Evolutionary conservation across 2,888 invertebrate genomes (phyloP), one percentile per base, ranked within the genome.

Genomic region (Temnothorax ravouxi): DNA sequence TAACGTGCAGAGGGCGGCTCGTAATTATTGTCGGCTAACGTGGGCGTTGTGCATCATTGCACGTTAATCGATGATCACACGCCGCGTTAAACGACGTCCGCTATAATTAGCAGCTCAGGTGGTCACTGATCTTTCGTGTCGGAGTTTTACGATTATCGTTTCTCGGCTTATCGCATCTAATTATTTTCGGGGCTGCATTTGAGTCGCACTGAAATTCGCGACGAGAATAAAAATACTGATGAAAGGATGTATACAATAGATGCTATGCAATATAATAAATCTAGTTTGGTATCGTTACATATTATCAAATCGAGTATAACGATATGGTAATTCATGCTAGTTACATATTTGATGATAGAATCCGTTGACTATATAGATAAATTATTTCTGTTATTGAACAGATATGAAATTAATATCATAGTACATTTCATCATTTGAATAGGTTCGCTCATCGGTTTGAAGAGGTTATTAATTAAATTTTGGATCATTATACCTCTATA

Each of bases 61-160:
- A 47, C 61, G 77, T 21, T 77, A 88, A 86, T 86, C 84, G 80
- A 86, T 66, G 62, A 69, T 69, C 82, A 52, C 25, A 34, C 62
- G 47, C 47, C 18, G 66, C n/a, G 21, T 56, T 82, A 66, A 77
- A 81, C 41, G 64, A 62, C 64, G 15, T 18, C 2, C 2, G 66
- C 67, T 83, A 38, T 76, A 62, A 76, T 87, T 79, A 83, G 44
- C 59, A 50, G n/a, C 44, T 76, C 9, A 38, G 11, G 2, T 64
- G 52, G 80, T 66, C 86, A 71, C 44, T 44, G 66, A 59, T 83
- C 47, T 66, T 76, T 69, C 29, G 41, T 38, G 21, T 11, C 0
- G 29, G 47, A 50, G 25, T 61, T 83, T 83, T 77, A 54, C 38
- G 64, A 62, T 29, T 9, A 61, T 52, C 15, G 11, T 21, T 77